Conservation (phyloP, 2,797 vertebrate species). For the Yasuhikotakia modesta region DNA sequence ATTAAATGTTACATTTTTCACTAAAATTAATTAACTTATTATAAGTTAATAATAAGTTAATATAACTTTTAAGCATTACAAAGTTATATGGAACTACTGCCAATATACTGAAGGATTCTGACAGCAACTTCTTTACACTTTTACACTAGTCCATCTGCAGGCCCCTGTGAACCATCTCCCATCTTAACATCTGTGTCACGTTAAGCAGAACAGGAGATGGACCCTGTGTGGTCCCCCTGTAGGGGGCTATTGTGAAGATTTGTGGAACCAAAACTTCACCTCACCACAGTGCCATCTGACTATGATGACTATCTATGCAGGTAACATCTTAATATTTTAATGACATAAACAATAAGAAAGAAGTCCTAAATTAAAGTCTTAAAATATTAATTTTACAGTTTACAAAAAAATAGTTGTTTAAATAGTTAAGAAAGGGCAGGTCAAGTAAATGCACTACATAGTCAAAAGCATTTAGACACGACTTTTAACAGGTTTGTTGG, state of each 20-base stretch:
- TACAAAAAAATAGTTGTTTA: neutral
- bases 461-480: neutral
- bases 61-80: too few species aligned
- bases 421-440: neutral
- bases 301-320: too few species aligned
- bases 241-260: slow-evolving; percentile 22
- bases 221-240: slow-evolving; percentile 32
- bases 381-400: neutral
- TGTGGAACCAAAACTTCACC: slow-evolving; percentile 4
- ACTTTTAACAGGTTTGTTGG: neutral
- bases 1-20: too few species aligned
- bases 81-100: too few species aligned
- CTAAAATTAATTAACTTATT: too few species aligned
- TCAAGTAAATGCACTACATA: neutral
- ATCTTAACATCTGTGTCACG: slow-evolving; percentile 48
- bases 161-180: slow-evolving; percentile 6
- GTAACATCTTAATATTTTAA: too few species aligned
- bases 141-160: slow-evolving; percentile 9
- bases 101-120: too few species aligned
- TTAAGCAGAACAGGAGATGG: slow-evolving; percentile 43
- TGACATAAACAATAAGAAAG: neutral
- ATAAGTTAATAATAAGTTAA: too few species aligned
- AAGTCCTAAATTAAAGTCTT: neutral
- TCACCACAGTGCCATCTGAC: neutral
- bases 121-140: neutral